Conservation (phyloP, 2,797 vertebrate genomes). For the Catamblyrhynchus diadema region DNA sequence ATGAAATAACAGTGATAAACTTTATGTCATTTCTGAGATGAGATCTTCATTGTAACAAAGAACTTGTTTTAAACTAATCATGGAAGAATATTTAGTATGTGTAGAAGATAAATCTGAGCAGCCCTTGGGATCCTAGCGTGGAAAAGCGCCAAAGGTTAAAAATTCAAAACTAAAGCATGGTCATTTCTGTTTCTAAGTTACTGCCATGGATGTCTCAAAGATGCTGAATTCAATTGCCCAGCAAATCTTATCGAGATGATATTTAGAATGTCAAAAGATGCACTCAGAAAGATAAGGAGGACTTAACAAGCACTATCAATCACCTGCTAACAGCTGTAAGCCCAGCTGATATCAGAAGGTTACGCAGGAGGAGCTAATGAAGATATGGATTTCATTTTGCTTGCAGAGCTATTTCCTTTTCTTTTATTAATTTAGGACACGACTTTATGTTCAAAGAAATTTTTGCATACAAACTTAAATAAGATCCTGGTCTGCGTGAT, state of each 20-base stretch:
- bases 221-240: not conserved
- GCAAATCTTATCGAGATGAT: not conserved
- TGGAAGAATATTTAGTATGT: not conserved
- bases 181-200: not conserved
- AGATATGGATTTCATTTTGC: not conserved
- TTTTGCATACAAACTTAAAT: not conserved
- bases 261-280: slow-evolving; percentile 11
- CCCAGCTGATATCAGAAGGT: not conserved
- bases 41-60: not conserved
- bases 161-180: not conserved
- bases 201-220: not conserved
- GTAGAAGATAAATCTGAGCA: not conserved
- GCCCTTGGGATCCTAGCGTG: not conserved
- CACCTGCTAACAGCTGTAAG: not conserved
- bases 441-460: not conserved
- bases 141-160: not conserved
- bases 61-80: not conserved
- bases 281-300: not conserved
- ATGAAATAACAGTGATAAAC: not conserved
- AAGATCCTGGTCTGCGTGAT: not conserved
- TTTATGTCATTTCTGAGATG: not conserved
- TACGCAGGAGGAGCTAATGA: not conserved
- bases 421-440: not conserved
- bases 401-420: not conserved
- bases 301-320: not conserved